Evolutionary conservation across 2,888 invertebrate species (phyloP), one percentile per base, ranked within the genome.

Genomic region (Aleiodes alternator): DNA sequence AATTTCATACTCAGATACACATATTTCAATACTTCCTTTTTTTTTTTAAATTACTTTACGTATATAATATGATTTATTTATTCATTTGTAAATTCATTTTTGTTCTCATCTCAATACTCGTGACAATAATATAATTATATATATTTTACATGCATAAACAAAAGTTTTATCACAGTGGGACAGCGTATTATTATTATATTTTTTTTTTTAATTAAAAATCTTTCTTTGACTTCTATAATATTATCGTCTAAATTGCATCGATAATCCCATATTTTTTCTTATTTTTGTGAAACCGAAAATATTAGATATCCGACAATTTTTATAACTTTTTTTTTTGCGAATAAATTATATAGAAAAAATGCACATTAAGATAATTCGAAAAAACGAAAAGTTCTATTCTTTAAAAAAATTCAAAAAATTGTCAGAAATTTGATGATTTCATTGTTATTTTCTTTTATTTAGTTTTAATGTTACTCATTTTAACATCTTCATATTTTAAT

Each of bases 151-250:
- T 88, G 88, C 87, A 87, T 86, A 87, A 88, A 87, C 84, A 87
- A 87, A 87, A 88, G 83, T 87, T 87, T 84, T 89, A 88, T 89
- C 89, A 89, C 89, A 89, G 88, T 88, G 86, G 88, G 87, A 88
- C 87, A 88, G 87, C 88, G 86, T 88, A 88, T 85, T 87, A 23
- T 23, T 23, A 23, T 23, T 23, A 23, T 86, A 76, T 66, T 73
- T 70, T 68, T 55, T 59, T 72, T 57, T 72, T 69, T 55, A 66
- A 29, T 73, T 66, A 76, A 73, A 69, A 72, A 72, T 71, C 64
- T 75, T 55, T 76, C 75, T 48, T 16, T 38, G 23, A 55, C 43
- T 81, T 87, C 83, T 86, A 85, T 86, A 23, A 84, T 43, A 82
- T 83, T 70, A 55, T 61, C 48, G 82, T 83, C 84, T 84, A 85